phyloP scores from a whole-genome alignment of 2,797 vertebrate genomes.

The Betta splendens region DNA sequence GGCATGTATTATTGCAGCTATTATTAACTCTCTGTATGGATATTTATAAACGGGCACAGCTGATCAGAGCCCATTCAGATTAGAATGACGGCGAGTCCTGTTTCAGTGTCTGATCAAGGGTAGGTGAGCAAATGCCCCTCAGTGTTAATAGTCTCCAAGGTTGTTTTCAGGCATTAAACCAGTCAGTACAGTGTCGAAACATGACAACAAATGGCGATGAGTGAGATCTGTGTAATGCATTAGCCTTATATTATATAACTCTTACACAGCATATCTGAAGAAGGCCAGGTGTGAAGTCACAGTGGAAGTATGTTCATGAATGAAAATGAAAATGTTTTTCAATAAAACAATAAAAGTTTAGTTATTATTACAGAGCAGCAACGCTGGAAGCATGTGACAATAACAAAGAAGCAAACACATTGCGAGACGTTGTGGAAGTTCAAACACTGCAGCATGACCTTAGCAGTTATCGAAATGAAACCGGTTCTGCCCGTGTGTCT shows the following conservation, averaged over 20 bases:
- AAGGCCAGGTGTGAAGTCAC: neutral
- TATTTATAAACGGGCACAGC: constrained; percentile 74
- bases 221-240: neutral
- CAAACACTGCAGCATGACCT: constrained; percentile 26
- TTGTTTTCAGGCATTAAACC: no score
- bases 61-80: constrained; percentile 67
- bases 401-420: constrained; percentile 6
- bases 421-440: constrained; percentile 20
- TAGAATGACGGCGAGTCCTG: constrained; percentile 50
- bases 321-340: neutral
- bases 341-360: neutral
- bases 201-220: neutral
- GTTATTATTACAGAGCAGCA: neutral
- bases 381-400: neutral
- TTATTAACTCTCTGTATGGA: constrained; percentile 65
- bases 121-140: constrained; percentile 22
- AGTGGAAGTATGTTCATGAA: neutral
- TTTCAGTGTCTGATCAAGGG: constrained; percentile 56
- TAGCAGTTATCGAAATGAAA: constrained; percentile 50
- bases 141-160: neutral
- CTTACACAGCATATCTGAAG: neutral
- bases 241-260: neutral
- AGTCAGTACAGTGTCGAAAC: no score
- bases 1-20: constrained; percentile 70
- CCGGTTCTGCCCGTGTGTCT: constrained; percentile 46